These are phyloP conservation scores for Amazona vittata DNA, from an alignment of 2,113 vertebrate genomes.

Conservation along the genomic window DNA sequence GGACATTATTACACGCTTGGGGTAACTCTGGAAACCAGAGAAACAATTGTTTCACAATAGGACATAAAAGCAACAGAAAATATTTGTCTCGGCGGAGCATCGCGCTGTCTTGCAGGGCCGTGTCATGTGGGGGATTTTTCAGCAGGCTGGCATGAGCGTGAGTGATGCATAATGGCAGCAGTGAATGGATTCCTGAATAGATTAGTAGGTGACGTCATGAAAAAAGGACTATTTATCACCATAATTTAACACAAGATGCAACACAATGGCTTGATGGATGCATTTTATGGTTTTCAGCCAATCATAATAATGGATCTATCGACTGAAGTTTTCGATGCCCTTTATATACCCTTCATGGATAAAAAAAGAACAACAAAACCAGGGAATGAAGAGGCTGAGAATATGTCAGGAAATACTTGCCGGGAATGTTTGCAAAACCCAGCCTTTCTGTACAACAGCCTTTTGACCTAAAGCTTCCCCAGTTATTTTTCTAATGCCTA, in stretches of 20 bases:
- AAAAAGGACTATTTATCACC: constrained; percentile 80
- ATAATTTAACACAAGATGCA: constrained; percentile 79
- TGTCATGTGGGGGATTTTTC: constrained; percentile 51
- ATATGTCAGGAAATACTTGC: constrained; percentile 47
- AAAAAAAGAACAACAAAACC: constrained; percentile 46
- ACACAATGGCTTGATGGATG: constrained; percentile 79
- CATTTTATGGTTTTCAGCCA: constrained; percentile 82
- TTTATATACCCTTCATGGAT: constrained; percentile 75
- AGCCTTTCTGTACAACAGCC: neutral
- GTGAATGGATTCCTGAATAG: constrained; percentile 78
- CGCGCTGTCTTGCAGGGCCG: constrained; percentile 40
- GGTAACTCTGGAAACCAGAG: constrained; percentile 68
- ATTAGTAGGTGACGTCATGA: constrained; percentile 79
- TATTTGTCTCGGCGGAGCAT: constrained; percentile 65
- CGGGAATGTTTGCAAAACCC: constrained; percentile 7
- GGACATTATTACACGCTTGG: constrained; percentile 69
- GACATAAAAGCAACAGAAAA: constrained; percentile 71
- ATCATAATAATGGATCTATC: constrained; percentile 83
- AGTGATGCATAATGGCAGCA: constrained; percentile 73
- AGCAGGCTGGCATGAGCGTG: constrained; percentile 62
- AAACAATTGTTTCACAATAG: constrained; percentile 75
- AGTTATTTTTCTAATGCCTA: neutral
- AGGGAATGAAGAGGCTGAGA: constrained; percentile 27
- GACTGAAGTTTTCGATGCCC: constrained; percentile 80
- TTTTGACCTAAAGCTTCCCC: constrained; percentile 15